phyloP scores from a whole-genome alignment of 1,140 invertebrate genomes.

The Holotrichia oblita region DNA sequence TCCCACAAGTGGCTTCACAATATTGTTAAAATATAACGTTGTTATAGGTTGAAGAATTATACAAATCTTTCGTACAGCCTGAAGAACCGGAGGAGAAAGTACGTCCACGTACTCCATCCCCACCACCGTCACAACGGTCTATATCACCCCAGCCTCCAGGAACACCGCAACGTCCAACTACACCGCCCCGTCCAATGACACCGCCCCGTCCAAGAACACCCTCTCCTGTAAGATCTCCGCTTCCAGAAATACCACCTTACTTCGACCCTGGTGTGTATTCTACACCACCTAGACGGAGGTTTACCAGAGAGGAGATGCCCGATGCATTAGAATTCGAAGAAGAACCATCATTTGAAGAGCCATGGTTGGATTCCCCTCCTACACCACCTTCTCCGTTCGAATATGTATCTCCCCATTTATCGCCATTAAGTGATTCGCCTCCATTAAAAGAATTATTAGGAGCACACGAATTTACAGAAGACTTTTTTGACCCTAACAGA shows the following conservation, averaged over 20 bases:
- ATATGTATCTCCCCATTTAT: background rate
- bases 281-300: background rate
- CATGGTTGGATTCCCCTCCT: background rate
- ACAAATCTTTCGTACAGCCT: background rate
- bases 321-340: conserved; percentile 25
- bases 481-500: conserved; percentile 4
- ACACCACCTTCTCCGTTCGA: conserved; percentile 22
- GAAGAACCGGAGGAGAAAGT: background rate
- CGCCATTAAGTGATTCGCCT: conserved; percentile 15
- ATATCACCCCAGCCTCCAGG: conserved; percentile 2
- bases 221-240: background rate
- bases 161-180: background rate
- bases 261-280: background rate
- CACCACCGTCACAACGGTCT: background rate
- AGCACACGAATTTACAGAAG: conserved; percentile 5
- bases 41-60: background rate
- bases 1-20: too few relatives aligned
- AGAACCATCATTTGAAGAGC: conserved; percentile 3
- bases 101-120: background rate
- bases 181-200: background rate
- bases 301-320: background rate
- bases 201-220: background rate
- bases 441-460: background rate
- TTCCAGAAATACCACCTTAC: background rate
- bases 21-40: background rate